Base-by-base conservation (phyloP, 1,140 invertebrate genomes). In the Trissolcus basalis region DNA sequence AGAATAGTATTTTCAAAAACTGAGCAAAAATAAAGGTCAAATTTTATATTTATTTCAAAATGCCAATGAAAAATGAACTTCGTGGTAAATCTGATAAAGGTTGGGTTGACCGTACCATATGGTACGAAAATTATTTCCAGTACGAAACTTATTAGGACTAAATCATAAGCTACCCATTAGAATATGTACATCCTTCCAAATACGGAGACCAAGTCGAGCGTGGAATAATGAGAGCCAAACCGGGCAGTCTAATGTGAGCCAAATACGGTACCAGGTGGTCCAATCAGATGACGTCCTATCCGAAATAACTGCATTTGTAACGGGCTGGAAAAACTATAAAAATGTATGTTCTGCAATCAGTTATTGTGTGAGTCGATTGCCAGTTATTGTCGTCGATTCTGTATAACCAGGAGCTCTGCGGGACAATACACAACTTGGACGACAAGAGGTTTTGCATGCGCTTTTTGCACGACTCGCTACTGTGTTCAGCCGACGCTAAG, bases 221-320 rank as follows among this genome's bases (percentile, higher is more conserved):
- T 13, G 32, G 32, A 35, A 47, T 59, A 59, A 68, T 68, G 49
- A 68, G 49, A 39, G 36, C 55, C 64, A 68, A 58, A 68, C 59
- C 54, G 64, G 19, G 54, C 45, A 32, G 53, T 44, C 41, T 54
- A 69, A 61, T 53, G 44, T 41, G 11, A 32, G 47, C 56, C 50
- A 55, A 70, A 61, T 56, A 61, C n/a, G 45, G 50, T 9, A 36
- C 36, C 13, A 55, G 35, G n/a, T 61, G 58, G 53, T 54, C 69
- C 53, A 48, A 72, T 63, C 68, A 47, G 15, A 71, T 45, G 58
- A 50, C 58, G 36, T 36, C 14, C 14, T 63, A 71, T 58, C 68
- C 68, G n/a, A 72, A 64, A 72, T 72, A 64, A 72, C 69, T 53
- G 59, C 60, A 47, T 33, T 54, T 27, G 33, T 67, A 73, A 73